Evolutionary conservation across 2,797 vertebrate genomes (phyloP).

Genomic region (Pangasius djambal): DNA sequence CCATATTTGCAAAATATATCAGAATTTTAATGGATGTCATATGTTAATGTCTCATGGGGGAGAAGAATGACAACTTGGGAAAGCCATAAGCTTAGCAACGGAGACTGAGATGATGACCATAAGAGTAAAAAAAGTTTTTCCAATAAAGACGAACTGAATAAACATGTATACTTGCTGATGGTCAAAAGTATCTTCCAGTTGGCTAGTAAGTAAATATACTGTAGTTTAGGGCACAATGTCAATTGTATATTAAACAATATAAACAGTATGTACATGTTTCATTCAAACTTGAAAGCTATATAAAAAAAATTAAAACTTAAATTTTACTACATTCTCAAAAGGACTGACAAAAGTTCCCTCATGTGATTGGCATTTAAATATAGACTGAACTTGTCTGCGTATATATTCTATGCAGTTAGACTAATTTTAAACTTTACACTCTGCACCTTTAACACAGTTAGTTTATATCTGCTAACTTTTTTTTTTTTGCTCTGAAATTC

Average conservation of each 20-base stretch:
- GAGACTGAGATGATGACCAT: not conserved
- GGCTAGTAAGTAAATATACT: not conserved
- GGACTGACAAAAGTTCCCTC: not conserved
- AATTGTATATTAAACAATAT: not conserved
- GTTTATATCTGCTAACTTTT: not conserved
- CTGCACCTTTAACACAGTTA: not conserved
- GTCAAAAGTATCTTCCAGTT: not conserved
- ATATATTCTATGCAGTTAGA: too few relatives aligned
- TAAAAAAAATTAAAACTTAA: not conserved
- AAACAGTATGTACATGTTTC: not conserved
- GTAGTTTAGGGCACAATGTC: not conserved
- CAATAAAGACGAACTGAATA: not conserved
- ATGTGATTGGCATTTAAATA: not conserved
- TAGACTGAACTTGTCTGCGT: too few relatives aligned
- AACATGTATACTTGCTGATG: not conserved
- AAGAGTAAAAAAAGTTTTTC: not conserved
- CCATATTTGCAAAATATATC: not conserved
- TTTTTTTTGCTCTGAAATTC: not conserved
- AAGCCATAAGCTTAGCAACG: not conserved
- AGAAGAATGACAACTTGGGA: not conserved
- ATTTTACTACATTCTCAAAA: not conserved
- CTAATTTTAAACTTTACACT: too few relatives aligned
- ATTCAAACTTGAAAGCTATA: not conserved
- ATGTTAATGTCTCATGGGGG: not conserved
- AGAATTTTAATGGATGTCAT: not conserved